Percentiles rank a stretch among this genome's conserved stretches.
These are phyloP conservation scores for Dissostichus mawsoni DNA, from an alignment of 2,113 vertebrate genomes.

Conservation along the genomic window DNA sequence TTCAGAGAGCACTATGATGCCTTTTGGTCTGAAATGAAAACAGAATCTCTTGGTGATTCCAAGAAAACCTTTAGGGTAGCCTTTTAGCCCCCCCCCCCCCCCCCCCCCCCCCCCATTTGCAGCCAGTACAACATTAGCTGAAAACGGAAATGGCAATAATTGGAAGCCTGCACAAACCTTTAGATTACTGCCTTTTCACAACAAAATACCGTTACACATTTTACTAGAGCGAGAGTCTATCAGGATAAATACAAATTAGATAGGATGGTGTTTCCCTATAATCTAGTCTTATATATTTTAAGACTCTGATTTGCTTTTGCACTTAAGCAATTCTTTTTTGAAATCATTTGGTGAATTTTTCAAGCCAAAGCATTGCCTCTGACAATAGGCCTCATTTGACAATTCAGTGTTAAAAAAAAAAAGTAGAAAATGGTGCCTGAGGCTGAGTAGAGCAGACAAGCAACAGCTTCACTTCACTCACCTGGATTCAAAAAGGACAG, in stretches of 20 bases:
- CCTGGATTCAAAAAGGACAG: constrained; percentile 81
- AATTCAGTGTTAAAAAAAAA: constrained; percentile 56
- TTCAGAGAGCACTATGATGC: constrained; percentile 53
- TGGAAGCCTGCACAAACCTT: constrained; percentile 57
- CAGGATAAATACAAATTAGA: constrained; percentile 34
- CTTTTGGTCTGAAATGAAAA: constrained; percentile 68
- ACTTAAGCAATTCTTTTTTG: constrained; percentile 55
- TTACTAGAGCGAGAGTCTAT: constrained; percentile 30
- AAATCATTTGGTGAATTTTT: constrained; percentile 63
- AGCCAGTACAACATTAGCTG: constrained; percentile 48
- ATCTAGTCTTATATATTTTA: constrained; percentile 39
- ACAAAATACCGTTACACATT: constrained; percentile 50
- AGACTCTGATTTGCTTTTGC: constrained; percentile 48
- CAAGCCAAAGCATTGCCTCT: constrained; percentile 54
- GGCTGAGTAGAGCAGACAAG: constrained; percentile 81
- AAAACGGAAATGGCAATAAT: constrained; percentile 54
- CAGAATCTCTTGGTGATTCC: constrained; percentile 63
- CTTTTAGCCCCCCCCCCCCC: constrained; percentile 20
- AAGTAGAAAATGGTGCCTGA: constrained; percentile 68
- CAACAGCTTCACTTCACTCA: constrained; percentile 80
- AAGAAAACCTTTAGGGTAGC: constrained; percentile 63
- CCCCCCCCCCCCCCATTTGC: not conserved
- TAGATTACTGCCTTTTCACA: constrained; percentile 58
- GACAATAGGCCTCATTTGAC: constrained; percentile 64
- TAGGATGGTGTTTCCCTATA: constrained; percentile 42